Percentiles rank a stretch among this genome's conserved stretches.
Evolutionary conservation across 2,888 invertebrate genomes (phyloP).

Genomic region (Andrena haemorrhoa): DNA sequence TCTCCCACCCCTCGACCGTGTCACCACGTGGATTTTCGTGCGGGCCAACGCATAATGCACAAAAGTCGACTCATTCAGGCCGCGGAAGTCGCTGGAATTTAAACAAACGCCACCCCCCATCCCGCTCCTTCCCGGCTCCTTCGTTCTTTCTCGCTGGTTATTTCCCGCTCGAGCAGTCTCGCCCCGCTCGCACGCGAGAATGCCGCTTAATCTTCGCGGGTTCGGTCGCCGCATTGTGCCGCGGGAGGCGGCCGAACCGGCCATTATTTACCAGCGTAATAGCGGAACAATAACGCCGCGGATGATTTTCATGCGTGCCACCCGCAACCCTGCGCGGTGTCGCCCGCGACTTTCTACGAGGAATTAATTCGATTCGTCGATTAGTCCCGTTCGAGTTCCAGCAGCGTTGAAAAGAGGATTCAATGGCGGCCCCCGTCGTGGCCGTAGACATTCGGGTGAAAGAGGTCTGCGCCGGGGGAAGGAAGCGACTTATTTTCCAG

Average conservation of each 20-base stretch:
- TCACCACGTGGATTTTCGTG: constrained; percentile 51
- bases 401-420: constrained; percentile 7
- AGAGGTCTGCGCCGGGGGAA: background rate
- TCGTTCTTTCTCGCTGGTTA: constrained; percentile 55
- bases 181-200: constrained; percentile 65
- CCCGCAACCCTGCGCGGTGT: background rate
- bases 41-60: constrained; percentile 69
- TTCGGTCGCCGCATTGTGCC: constrained; percentile 74
- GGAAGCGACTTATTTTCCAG: constrained; percentile 32
- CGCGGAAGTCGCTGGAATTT: constrained; percentile 72
- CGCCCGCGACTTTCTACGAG: constrained; percentile 1
- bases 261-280: constrained; percentile 67
- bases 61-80: constrained; percentile 65
- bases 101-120: constrained; percentile 66
- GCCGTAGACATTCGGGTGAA: constrained; percentile 18
- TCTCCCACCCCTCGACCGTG: constrained; percentile 54
- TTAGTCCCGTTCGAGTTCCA: constrained; percentile 3
- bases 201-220: constrained; percentile 77
- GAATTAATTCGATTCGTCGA: constrained; percentile 29
- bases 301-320: constrained; percentile 76
- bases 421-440: constrained; percentile 19
- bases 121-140: constrained; percentile 35
- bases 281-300: constrained; percentile 75
- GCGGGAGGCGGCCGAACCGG: constrained; percentile 57
- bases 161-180: constrained; percentile 62